A percentile compares a stretch with the other conserved stretches of the same genome.
These are phyloP conservation scores for Tipula confusa DNA, from an alignment of 2,888 invertebrate genomes.

Conservation along the genomic window DNA sequence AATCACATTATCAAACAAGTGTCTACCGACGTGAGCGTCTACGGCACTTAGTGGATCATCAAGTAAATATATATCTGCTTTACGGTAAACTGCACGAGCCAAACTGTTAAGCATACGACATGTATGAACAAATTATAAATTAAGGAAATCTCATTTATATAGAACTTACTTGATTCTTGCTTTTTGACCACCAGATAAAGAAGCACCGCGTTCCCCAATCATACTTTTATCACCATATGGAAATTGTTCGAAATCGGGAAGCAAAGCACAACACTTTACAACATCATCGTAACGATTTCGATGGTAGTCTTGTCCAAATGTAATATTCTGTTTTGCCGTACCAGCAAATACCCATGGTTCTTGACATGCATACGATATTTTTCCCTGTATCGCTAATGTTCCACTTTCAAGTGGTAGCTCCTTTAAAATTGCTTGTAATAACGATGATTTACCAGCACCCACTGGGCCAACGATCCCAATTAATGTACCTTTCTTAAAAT, in stretches of 20 bases:
- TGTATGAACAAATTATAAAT: not conserved
- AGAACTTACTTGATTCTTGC: constrained; percentile 54
- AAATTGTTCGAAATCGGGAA: constrained; percentile 54
- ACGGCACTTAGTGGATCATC: constrained; percentile 75
- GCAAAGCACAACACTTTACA: constrained; percentile 49
- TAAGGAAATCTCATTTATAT: not conserved
- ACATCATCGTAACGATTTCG: constrained; percentile 46
- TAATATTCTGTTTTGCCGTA: constrained; percentile 76
- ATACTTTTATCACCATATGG: constrained; percentile 55
- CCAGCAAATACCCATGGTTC: constrained; percentile 81
- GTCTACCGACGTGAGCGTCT: constrained; percentile 65
- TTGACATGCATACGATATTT: constrained; percentile 71
- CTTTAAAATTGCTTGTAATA: constrained; percentile 65
- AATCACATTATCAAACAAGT: constrained; percentile 66
- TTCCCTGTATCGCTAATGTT: constrained; percentile 58
- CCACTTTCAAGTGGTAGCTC: constrained; percentile 60
- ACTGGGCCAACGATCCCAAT: constrained; percentile 72
- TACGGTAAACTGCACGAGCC: constrained; percentile 43
- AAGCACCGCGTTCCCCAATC: constrained; percentile 58
- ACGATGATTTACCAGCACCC: constrained; percentile 68
- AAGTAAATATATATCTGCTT: constrained; percentile 66
- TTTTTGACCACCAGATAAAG: constrained; percentile 66
- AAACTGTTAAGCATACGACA: too few relatives aligned
- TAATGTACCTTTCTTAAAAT: constrained; percentile 56
- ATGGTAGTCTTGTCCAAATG: constrained; percentile 60